These are phyloP conservation scores for Hirundo rustica DNA, from an alignment of 2,797 vertebrate genomes.

Conservation along the genomic window DNA sequence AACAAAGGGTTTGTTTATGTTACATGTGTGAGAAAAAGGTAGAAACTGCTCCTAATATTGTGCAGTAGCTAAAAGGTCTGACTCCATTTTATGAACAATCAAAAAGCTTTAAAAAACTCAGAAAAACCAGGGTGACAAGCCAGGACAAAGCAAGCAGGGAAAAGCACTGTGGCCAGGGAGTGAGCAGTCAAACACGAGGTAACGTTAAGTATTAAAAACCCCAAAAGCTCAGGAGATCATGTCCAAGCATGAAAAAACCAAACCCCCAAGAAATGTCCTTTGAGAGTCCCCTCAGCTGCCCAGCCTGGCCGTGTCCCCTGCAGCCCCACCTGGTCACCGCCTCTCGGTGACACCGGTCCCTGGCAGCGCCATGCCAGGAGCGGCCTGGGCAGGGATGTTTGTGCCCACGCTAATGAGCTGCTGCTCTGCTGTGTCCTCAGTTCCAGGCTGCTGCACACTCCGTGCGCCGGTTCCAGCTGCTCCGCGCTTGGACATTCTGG, in stretches of 20 bases:
- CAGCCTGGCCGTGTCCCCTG: not conserved
- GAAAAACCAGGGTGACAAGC: no score
- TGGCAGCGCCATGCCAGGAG: fast-evolving
- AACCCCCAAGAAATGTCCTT: not conserved
- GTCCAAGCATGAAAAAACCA: not conserved
- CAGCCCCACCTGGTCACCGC: fast-evolving
- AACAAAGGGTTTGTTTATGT: no score
- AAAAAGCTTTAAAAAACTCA: no score
- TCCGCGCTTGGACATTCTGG: fast-evolving
- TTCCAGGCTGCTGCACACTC: not conserved
- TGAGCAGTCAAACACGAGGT: not conserved
- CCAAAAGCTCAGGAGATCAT: not conserved
- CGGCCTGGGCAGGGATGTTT: not conserved
- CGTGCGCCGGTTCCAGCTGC: not conserved
- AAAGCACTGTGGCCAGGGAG: not conserved
- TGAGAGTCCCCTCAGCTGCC: fast-evolving
- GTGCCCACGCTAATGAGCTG: not conserved
- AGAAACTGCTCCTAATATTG: no score
- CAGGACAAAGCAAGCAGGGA: not conserved
- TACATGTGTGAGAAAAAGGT: no score
- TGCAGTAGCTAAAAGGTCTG: no score
- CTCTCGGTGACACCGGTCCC: fast-evolving
- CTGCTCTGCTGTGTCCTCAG: not conserved
- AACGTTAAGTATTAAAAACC: not conserved
- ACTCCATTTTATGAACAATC: no score